Evolutionary conservation across 1,140 invertebrate species (phyloP), one percentile per base, ranked within the genome.

Genomic region (Pseudachorutes palmiensis): DNA sequence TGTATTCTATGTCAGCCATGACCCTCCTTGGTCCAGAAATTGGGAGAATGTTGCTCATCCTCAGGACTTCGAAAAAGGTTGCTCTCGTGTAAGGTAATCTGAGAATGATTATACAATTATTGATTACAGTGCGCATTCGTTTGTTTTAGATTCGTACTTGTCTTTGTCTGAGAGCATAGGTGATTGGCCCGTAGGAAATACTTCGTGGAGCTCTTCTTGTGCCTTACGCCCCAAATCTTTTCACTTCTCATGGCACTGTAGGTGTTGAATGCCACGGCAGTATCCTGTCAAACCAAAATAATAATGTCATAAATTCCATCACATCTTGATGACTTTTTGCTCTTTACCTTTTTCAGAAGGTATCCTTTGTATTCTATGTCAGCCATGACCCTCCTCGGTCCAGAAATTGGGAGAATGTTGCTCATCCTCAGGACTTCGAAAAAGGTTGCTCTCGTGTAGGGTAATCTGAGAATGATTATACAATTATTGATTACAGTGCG

Each of bases 51-150:
- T 87, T 86, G 71, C 91, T 90, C 78, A 89, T 85, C 41, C 90
- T 80, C 0, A 90, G 75, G 0, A 86, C 83, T 79, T 92, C 89
- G 72, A 88, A 76, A 0, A 88, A 83, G 29, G 90, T 80, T 0
- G 88, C 88, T 77, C 88, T 88, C 55, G 86, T 82, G 74, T 91
- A 92, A 0, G 88, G 87, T 83, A 91, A 83, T 48, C 87, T 88
- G 73, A 57, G 83, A 51, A 58, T 65, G 28, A 65, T 16, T 61
- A 29, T 12, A n/a, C 9, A 64, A n/a, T n/a, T n/a, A n/a, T n/a
- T n/a, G n/a, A 51, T 33, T 48, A 28, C 14, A 61, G 3, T 32
- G 22, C 24, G 29, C 5, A 24, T 59, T 2, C 41, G n/a, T 60
- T n/a, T 22, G 12, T 19, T 60, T 63, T 12, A 59, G 51, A 59